Conservation (phyloP, 2,113 vertebrate species). For the Laticauda laticaudata region DNA sequence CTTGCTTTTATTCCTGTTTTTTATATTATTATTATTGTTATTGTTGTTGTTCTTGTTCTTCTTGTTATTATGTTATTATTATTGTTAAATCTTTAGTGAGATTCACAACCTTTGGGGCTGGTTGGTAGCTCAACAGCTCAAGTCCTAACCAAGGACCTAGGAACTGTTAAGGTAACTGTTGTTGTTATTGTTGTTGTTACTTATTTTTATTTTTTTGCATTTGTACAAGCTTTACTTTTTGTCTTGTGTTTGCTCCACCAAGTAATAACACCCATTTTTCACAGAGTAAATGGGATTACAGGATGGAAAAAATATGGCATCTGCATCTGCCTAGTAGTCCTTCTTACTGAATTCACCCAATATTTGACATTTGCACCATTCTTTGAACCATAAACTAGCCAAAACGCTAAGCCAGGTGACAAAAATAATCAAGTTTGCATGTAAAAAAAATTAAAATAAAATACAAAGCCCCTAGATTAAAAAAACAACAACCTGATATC, state of each 20-base stretch:
- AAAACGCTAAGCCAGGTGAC: neutral
- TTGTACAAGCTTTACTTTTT: neutral
- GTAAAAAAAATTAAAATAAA: neutral
- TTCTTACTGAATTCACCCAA: neutral
- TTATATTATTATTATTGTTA: too few species aligned
- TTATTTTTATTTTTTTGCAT: neutral
- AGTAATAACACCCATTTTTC: neutral
- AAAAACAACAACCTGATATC: neutral
- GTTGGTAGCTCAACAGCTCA: too few species aligned
- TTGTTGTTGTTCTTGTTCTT: too few species aligned
- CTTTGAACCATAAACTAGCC: neutral
- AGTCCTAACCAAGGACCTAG: too few species aligned
- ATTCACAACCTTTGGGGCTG: too few species aligned
- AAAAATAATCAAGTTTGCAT: neutral
- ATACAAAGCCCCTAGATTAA: neutral
- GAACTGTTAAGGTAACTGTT: too few species aligned
- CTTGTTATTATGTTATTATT: too few species aligned
- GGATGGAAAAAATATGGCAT: neutral
- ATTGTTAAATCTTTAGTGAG: too few species aligned
- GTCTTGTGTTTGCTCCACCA: neutral
- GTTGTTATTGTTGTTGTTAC: too few species aligned
- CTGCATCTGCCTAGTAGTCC: neutral
- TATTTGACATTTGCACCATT: neutral
- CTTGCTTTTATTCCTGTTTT: neutral
- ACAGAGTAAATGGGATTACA: neutral